phyloP scores from a whole-genome alignment of 2,797 vertebrate species.

The Tolypeutes matacus region DNA sequence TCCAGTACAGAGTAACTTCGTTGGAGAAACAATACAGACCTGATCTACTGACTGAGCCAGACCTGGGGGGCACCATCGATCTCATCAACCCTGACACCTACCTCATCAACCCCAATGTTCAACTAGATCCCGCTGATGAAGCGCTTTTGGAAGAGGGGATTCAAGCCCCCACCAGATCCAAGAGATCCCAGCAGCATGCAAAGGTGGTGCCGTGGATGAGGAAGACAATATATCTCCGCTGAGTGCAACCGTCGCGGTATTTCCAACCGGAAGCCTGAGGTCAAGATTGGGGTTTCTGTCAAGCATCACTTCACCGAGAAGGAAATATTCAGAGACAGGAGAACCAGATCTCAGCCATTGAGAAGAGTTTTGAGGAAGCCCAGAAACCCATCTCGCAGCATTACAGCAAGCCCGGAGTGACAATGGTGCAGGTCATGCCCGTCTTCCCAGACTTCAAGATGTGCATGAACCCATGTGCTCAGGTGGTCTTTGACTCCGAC shows the following conservation, averaged over 20 bases:
- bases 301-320: constrained; percentile 99
- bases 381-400: constrained; percentile 95
- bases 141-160: constrained; percentile 97
- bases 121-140: constrained; percentile 95
- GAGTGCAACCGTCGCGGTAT: constrained; percentile 97
- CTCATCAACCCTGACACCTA: constrained; percentile 98
- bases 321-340: constrained; percentile 98
- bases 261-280: constrained; percentile 97
- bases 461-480: constrained; percentile 99
- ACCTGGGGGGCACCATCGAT: constrained; percentile 97
- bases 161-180: constrained; percentile 96
- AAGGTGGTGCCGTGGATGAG: constrained; percentile 99
- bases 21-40: constrained; percentile 98
- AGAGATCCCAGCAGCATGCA: constrained; percentile 97
- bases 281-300: constrained; percentile 98
- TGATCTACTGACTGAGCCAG: constrained; percentile 96
- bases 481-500: constrained; percentile 98
- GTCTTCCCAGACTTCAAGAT: constrained; percentile 99
- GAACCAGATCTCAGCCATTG: constrained; percentile 97
- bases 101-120: constrained; percentile 93
- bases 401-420: constrained; percentile 98
- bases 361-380: constrained; percentile 97
- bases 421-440: constrained; percentile 94
- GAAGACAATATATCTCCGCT: constrained; percentile 98
- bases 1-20: constrained; percentile 98